phyloP scores from a whole-genome alignment of 2,113 vertebrate species.

The Cyanoderma ruficeps region DNA sequence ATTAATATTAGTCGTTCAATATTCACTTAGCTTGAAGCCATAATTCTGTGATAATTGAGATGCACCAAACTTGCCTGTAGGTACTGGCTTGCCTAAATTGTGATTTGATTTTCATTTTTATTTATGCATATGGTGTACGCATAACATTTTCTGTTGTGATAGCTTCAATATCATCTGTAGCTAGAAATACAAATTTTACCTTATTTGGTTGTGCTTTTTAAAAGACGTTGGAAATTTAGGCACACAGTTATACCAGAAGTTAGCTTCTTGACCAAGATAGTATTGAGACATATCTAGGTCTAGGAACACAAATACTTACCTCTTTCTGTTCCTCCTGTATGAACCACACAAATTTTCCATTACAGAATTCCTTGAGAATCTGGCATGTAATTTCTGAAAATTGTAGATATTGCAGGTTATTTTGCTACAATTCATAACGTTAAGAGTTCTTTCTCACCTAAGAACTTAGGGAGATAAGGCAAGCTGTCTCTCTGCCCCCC shows the following conservation, averaged over 20 bases:
- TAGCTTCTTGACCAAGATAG: neutral
- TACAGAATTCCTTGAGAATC: neutral
- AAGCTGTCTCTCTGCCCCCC: neutral
- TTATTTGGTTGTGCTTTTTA: neutral
- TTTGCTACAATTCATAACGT: neutral
- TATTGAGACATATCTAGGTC: neutral
- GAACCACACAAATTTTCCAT: neutral
- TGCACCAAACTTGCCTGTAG: neutral
- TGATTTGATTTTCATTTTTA: neutral
- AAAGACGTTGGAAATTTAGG: neutral
- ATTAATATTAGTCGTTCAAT: neutral
- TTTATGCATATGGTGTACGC: neutral
- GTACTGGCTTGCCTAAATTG: neutral
- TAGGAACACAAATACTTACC: neutral
- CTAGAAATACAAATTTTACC: neutral
- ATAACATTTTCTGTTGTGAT: neutral
- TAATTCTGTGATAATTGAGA: neutral
- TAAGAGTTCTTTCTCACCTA: neutral
- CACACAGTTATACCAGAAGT: neutral
- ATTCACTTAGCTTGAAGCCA: neutral
- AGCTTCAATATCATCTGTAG: neutral
- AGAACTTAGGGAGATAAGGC: neutral
- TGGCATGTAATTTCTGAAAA: neutral
- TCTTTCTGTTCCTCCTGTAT: neutral
- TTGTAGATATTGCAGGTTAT: neutral